These are phyloP conservation scores for Gastrophryne carolinensis DNA, from an alignment of 2,797 vertebrate genomes.

Conservation along the genomic window DNA sequence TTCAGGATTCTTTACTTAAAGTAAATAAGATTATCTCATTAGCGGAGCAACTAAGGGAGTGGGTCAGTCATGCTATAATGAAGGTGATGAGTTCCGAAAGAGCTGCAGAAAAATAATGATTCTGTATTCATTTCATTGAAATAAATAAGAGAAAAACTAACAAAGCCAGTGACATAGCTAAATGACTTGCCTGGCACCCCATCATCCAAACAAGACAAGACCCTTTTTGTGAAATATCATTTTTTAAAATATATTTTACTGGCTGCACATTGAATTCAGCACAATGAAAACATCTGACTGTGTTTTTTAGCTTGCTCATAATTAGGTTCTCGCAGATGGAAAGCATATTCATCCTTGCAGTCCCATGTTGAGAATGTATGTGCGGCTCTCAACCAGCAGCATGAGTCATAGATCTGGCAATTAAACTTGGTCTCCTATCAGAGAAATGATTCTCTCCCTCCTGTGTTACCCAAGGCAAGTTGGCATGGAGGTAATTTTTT, in stretches of 20 bases:
- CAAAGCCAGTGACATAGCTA: conserved; percentile 33
- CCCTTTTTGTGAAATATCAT: conserved; percentile 34
- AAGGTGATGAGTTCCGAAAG: conserved; percentile 25
- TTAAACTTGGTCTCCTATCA: conserved; percentile 45
- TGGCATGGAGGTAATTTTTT: conserved; percentile 13
- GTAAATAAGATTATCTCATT: conserved; percentile 43
- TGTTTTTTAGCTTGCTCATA: conserved; percentile 51
- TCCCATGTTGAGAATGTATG: conserved; percentile 49
- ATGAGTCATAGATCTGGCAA: conserved; percentile 51
- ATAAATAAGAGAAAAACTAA: conserved; percentile 9
- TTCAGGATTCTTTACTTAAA: neutral
- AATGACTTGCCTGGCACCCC: conserved; percentile 21
- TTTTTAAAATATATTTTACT: conserved; percentile 27
- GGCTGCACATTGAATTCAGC: conserved; percentile 38
- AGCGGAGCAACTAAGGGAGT: conserved; percentile 40
- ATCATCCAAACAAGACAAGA: conserved; percentile 27
- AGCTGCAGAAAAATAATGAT: conserved; percentile 45
- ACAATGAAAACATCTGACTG: conserved; percentile 53
- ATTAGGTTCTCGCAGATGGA: conserved; percentile 52
- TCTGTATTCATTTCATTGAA: conserved; percentile 30
- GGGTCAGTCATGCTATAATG: conserved; percentile 36
- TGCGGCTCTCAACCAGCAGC: conserved; percentile 43
- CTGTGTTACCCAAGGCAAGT: conserved; percentile 34
- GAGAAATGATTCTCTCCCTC: conserved; percentile 42
- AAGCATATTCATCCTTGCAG: conserved; percentile 52